phyloP scores from a whole-genome alignment of 2,797 vertebrate species.

The Falco cherrug region DNA sequence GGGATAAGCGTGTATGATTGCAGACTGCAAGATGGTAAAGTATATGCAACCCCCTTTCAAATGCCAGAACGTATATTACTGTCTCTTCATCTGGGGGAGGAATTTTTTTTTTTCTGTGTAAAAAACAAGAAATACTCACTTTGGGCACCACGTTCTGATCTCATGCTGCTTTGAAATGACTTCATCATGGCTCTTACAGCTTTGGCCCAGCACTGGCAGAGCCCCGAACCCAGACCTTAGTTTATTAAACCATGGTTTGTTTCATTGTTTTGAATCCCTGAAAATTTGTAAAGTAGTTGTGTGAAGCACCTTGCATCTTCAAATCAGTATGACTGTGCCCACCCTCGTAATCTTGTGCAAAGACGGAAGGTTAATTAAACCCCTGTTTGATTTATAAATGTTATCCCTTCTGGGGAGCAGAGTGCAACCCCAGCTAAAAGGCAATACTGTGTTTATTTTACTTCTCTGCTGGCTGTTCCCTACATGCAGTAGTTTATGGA shows the following conservation, averaged over 20 bases:
- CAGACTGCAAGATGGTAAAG: constrained; percentile 8
- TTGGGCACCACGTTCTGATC: neutral
- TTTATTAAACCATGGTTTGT: neutral
- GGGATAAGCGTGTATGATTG: constrained; percentile 22
- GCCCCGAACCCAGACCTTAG: neutral
- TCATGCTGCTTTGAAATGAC: neutral
- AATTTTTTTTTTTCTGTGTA: neutral
- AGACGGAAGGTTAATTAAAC: constrained; percentile 47
- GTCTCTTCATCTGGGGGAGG: neutral
- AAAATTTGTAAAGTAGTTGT: neutral
- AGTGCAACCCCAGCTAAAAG: constrained; percentile 44
- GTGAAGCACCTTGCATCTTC: neutral
- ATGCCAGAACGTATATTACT: neutral
- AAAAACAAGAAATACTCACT: neutral
- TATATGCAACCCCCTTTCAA: constrained; percentile 15
- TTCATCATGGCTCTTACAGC: neutral
- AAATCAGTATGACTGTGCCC: neutral
- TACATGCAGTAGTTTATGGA: neutral
- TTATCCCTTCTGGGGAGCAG: constrained; percentile 44
- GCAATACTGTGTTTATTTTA: constrained; percentile 45
- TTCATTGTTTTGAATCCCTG: neutral
- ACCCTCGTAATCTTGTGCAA: neutral
- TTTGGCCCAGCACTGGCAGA: neutral
- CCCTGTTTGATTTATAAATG: constrained; percentile 57
- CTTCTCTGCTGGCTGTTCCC: neutral